These are phyloP conservation scores for Orientallactaga bullata DNA, from an alignment of 2,113 vertebrate species.

Conservation along the genomic window DNA sequence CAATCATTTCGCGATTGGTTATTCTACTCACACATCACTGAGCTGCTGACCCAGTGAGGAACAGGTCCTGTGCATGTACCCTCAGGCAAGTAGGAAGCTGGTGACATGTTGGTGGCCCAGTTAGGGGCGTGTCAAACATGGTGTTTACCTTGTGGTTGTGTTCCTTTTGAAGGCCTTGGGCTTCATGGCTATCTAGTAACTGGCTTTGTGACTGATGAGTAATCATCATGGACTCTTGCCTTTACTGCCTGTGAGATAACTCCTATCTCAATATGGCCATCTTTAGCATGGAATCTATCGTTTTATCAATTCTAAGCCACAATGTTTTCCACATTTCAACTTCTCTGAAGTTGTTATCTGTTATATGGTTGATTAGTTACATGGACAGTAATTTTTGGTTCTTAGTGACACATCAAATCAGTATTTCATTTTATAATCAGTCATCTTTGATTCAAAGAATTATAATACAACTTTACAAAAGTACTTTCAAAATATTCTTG, in stretches of 20 bases:
- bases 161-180: too few relatives aligned
- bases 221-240: too few relatives aligned
- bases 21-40: too few relatives aligned
- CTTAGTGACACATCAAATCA: neutral
- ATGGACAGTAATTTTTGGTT: neutral
- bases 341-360: neutral
- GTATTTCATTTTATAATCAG: neutral
- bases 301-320: slow-evolving; percentile 17
- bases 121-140: too few relatives aligned
- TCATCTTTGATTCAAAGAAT: slow-evolving; percentile 1
- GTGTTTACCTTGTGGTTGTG: too few relatives aligned
- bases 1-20: too few relatives aligned
- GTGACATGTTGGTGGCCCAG: too few relatives aligned
- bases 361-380: slow-evolving; percentile 10
- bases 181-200: too few relatives aligned
- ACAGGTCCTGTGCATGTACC: too few relatives aligned
- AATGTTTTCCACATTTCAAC: neutral
- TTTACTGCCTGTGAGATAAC: neutral
- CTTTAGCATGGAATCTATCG: neutral
- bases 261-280: neutral
- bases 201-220: too few relatives aligned
- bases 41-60: too few relatives aligned
- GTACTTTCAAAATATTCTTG: neutral
- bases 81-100: too few relatives aligned
- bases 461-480: neutral